A percentile compares a stretch with the other conserved stretches of the same genome.
Conservation (phyloP, 1,140 invertebrate genomes). For the Neodiprion lecontei region DNA sequence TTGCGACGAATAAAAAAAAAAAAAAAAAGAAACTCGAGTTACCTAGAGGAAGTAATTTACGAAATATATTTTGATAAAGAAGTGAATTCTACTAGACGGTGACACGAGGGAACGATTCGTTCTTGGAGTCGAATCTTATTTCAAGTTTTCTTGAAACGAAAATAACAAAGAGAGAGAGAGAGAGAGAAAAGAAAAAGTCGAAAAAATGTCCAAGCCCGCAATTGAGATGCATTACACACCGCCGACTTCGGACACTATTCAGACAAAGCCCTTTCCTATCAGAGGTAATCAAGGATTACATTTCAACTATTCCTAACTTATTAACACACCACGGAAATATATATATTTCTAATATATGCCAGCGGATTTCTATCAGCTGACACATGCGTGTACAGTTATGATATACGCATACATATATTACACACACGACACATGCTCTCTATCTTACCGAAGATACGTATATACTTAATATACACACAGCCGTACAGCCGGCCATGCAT, state of each 20-base stretch:
- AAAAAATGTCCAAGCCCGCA: slow-evolving; percentile 48
- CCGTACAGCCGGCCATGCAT: no score
- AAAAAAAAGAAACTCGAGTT: no score
- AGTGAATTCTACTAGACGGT: no score
- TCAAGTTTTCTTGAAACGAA: no score
- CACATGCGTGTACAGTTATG: slow-evolving; percentile 30
- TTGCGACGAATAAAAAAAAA: no score
- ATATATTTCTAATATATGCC: neutral
- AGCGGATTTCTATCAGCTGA: slow-evolving; percentile 48
- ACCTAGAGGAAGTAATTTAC: no score
- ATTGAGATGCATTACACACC: slow-evolving; percentile 62
- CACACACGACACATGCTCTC: neutral
- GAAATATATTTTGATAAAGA: no score
- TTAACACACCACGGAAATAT: slow-evolving; percentile 12
- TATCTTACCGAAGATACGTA: neutral
- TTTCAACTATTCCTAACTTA: slow-evolving; percentile 8
- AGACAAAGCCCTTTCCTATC: slow-evolving; percentile 86
- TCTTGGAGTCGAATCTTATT: no score
- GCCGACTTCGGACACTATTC: slow-evolving; percentile 80
- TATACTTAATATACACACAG: neutral
- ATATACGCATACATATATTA: neutral
- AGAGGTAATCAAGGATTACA: slow-evolving; percentile 66
- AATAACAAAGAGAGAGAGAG: no score
- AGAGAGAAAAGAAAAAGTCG: no score
- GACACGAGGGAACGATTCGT: no score